These are phyloP conservation scores for Rhincodon typus DNA, from an alignment of 2,797 vertebrate genomes.

Conservation along the genomic window DNA sequence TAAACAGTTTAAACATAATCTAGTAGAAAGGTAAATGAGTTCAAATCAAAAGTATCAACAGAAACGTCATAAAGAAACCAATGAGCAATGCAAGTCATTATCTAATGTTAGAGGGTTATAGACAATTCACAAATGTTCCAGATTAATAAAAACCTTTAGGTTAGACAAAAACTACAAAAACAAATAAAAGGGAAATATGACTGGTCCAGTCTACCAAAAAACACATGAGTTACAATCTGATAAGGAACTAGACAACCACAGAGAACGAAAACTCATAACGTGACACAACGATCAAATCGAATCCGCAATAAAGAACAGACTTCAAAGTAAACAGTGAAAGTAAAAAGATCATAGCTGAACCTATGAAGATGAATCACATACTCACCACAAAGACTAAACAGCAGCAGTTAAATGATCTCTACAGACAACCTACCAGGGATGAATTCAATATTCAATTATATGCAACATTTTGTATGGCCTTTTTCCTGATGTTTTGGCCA, in stretches of 20 bases:
- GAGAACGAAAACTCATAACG: not conserved
- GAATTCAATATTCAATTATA: not conserved
- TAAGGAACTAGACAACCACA: not conserved
- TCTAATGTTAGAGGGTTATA: not conserved
- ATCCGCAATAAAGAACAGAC: not conserved
- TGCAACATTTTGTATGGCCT: not conserved
- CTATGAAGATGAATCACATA: conserved; percentile 10
- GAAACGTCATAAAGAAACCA: not conserved
- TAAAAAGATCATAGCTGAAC: not conserved
- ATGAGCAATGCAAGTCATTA: not conserved
- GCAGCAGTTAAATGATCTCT: not conserved
- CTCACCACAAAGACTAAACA: not conserved
- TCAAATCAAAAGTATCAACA: not conserved
- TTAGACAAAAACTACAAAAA: not conserved
- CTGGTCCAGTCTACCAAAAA: not conserved
- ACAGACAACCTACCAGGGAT: not conserved
- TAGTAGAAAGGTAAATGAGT: not conserved
- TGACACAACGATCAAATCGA: not conserved
- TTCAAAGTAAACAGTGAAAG: conserved; percentile 13
- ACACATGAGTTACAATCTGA: not conserved
- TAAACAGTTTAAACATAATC: not conserved
- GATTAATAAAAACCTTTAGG: not conserved
- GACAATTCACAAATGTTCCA: not conserved
- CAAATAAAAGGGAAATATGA: not conserved
- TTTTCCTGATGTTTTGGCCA: not conserved